Evolutionary conservation across 2,888 invertebrate genomes (phyloP), one percentile per base, ranked within the genome.

Genomic region (Meta bourneti): DNA sequence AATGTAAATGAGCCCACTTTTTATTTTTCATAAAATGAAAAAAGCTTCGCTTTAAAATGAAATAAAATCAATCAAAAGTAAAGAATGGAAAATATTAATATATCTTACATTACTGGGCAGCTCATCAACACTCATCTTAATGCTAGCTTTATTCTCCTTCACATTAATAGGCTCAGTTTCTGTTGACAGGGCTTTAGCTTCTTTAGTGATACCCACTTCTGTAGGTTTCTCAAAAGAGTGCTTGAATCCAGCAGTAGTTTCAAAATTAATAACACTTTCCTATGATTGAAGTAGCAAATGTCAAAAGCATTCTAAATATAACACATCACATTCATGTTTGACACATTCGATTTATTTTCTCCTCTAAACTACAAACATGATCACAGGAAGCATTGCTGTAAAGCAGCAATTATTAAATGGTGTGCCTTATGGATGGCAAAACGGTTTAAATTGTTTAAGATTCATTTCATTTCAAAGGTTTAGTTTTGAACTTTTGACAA

Each of bases 111-210:
- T 70, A 52, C 48, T 86, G 34, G 90, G 82, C 77, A 91, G 71
- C 19, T 91, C 90, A 91, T 91, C 90, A 54, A 91, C 81, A 86
- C 69, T 80, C 34, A 70, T 80, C n/a, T 81, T 81, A 70, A 77
- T 20, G 13, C 52, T 77, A 52, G 52, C 8, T 72, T 80, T 87
- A n/a, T 9, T 84, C 48, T 16, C 20, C 34, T 87, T 79, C 11
- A 61, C 7, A n/a, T n/a, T 5, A 61, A 72, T 87, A 48, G 79
- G 71, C 51, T 87, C 77, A 20, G 70, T 48, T 13, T 1, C 7
- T 7, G 11, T 70, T 70, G 34, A 16, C 16, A 9, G 19, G 6
- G 49, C 54, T 69, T 77, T 75, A 48, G n/a, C 51, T 20, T 51
- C 11, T 52, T 71, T 48, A 19, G 48, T 16, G 20, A 51, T n/a